Percentiles rank a stretch among this genome's conserved stretches.
phyloP scores from a whole-genome alignment of 2,797 vertebrate species.

The Catostomus latipinnis region DNA sequence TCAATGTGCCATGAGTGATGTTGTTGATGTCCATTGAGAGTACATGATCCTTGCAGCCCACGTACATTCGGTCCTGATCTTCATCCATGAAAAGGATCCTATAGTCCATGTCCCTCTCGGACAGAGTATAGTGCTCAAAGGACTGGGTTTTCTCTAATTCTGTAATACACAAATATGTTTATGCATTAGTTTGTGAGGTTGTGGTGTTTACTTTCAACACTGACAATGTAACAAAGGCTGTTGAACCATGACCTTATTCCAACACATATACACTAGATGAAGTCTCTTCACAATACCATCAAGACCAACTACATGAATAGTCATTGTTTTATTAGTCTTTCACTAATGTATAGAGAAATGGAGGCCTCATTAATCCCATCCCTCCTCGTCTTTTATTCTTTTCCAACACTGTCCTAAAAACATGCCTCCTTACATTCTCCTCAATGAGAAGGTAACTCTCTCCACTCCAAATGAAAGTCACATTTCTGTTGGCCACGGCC shows the following conservation, averaged over 20 bases:
- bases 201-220: not conserved
- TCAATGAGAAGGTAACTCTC: constrained; percentile 56
- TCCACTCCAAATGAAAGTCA: no score
- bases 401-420: no score
- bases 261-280: constrained; percentile 43
- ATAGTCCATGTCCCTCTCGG: constrained; percentile 92
- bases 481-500: constrained; percentile 50
- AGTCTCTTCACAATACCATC: constrained; percentile 49
- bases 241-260: not conserved
- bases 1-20: constrained; percentile 89
- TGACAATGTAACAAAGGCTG: not conserved
- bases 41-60: constrained; percentile 96
- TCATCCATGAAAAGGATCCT: constrained; percentile 97
- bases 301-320: constrained; percentile 77
- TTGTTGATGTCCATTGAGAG: constrained; percentile 98
- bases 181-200: not conserved
- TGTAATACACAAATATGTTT: constrained; percentile 68
- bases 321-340: constrained; percentile 75
- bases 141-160: constrained; percentile 88
- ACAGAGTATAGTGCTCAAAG: constrained; percentile 88
- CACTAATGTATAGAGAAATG: constrained; percentile 55
- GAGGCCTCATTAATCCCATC: constrained; percentile 46
- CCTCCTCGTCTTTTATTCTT: constrained; percentile 57
- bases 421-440: not conserved
- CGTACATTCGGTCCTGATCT: constrained; percentile 96